Percentiles rank a stretch among this genome's conserved stretches.
phyloP scores from a whole-genome alignment of 2,888 invertebrate species.

The Vanessa cardui region DNA sequence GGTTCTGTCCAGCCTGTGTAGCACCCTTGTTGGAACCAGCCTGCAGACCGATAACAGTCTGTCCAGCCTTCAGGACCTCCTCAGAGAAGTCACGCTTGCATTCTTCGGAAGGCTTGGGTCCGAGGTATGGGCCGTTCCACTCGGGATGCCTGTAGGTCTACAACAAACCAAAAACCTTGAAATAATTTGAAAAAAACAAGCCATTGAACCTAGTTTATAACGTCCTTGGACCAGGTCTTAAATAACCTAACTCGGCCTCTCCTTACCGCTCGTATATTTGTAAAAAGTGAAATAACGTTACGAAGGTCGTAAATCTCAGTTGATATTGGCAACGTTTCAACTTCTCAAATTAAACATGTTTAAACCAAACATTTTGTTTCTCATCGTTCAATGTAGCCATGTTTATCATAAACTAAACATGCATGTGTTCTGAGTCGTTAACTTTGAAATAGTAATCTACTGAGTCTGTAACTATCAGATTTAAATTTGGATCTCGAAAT shows the following conservation, averaged over 20 bases:
- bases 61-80: conserved; percentile 93
- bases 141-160: conserved; percentile 93
- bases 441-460: conserved; percentile 19
- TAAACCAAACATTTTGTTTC: conserved; percentile 41
- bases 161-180: conserved; percentile 43
- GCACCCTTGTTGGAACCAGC: conserved; percentile 98
- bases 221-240: neutral
- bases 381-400: conserved; percentile 36
- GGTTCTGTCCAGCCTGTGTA: conserved; percentile 94
- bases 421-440: conserved; percentile 35
- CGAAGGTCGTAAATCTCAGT: conserved; percentile 73
- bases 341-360: conserved; percentile 64
- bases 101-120: conserved; percentile 97
- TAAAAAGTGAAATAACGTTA: conserved; percentile 78
- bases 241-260: conserved; percentile 40
- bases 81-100: conserved; percentile 97
- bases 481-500: conserved; percentile 33
- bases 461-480: neutral
- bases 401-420: conserved; percentile 45
- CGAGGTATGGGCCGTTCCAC: conserved; percentile 93
- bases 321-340: conserved; percentile 71
- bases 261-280: conserved; percentile 72
- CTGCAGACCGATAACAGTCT: conserved; percentile 95
- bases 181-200: conserved; percentile 4
- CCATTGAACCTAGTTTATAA: neutral